Evolutionary conservation across 2,113 vertebrate species (phyloP), one percentile per base, ranked within the genome.

Genomic region (Carassius auratus): DNA sequence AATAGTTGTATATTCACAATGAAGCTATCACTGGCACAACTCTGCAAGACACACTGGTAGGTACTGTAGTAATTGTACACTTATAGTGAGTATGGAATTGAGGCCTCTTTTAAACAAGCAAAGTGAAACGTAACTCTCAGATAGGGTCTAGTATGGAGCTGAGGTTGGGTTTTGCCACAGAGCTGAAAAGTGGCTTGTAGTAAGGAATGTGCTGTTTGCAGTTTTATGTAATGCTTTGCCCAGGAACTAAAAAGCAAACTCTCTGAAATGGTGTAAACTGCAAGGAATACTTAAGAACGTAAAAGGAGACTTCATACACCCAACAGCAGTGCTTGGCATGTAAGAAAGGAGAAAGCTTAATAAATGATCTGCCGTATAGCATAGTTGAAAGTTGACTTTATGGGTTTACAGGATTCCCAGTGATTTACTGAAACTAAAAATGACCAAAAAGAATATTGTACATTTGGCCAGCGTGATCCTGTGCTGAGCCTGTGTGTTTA

Each of bases 21-120:
- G 93, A 92, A 91, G 96, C 96, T 96, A 97, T 97, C 96, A 94
- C 97, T 97, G 96, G 97, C 97, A 98, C 97, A 96, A 98, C 96
- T 95, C 90, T 87, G 93, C 93, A 94, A 94, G 95, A 94, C 94
- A 95, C 92, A 90, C 91, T 88, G 90, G 89, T 93, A 90, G 90
- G 87, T 90, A 85, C 91, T 92, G 91, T 92, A 94, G 94, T 94
- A 94, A 97, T 94, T 96, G 94, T 95, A 96, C 95, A 95, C 89
- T 93, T 92, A 92, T 91, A 91, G 89, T 88, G 91, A 89, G 88
- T 86, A 80, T 73, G 83, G 79, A 88, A 86, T 33, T 50, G 64
- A 82, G 64, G 80, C 64, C 45, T 69, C 10, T 33, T 69, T 68
- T 33, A 45, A 48, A 81, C 78, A 81, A 80, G 19, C 77, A 80